phyloP scores from a whole-genome alignment of 1,140 invertebrate species.

The Zaprionus kolodkinae region DNA sequence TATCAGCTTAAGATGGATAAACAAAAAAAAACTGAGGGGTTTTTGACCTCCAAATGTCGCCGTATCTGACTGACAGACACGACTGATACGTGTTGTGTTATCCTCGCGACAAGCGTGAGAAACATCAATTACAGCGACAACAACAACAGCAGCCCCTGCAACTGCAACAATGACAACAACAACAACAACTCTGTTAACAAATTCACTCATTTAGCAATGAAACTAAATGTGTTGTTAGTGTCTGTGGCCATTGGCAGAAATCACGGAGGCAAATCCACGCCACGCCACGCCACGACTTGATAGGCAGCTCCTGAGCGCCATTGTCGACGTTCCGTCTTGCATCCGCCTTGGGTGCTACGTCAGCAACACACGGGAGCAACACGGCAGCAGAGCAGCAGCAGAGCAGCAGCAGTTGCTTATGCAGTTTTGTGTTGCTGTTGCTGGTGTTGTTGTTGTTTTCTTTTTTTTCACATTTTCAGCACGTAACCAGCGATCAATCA shows the following conservation, averaged over 20 bases:
- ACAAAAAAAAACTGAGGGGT: conserved; percentile 19
- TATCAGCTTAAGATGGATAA: conserved; percentile 11
- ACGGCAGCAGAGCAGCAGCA: conserved; percentile 4
- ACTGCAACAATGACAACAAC: conserved; percentile 14
- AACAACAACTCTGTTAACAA: conserved; percentile 66
- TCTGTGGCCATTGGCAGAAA: conserved; percentile 60
- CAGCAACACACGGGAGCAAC: conserved; percentile 9
- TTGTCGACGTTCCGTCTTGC: conserved; percentile 53
- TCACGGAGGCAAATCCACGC: conserved; percentile 30
- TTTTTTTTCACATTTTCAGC: conserved; percentile 60
- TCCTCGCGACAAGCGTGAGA: conserved; percentile 40
- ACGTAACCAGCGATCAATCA: conserved; percentile 80
- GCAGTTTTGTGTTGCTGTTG: conserved; percentile 11
- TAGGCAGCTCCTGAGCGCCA: conserved; percentile 69
- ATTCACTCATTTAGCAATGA: conserved; percentile 80
- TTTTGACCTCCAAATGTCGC: conserved; percentile 39
- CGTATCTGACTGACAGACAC: conserved; percentile 15
- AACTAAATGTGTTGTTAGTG: conserved; percentile 80
- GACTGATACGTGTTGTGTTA: conserved; percentile 28
- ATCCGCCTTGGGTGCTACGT: conserved; percentile 57
- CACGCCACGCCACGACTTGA: conserved; percentile 57
- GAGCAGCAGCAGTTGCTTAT: conserved; percentile 20
- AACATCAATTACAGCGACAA: conserved; percentile 47
- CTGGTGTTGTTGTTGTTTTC: conserved; percentile 19
- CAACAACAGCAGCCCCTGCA: conserved; percentile 62